Evolutionary conservation across 2,888 invertebrate species (phyloP).

Genomic region (Orgyia antiqua): DNA sequence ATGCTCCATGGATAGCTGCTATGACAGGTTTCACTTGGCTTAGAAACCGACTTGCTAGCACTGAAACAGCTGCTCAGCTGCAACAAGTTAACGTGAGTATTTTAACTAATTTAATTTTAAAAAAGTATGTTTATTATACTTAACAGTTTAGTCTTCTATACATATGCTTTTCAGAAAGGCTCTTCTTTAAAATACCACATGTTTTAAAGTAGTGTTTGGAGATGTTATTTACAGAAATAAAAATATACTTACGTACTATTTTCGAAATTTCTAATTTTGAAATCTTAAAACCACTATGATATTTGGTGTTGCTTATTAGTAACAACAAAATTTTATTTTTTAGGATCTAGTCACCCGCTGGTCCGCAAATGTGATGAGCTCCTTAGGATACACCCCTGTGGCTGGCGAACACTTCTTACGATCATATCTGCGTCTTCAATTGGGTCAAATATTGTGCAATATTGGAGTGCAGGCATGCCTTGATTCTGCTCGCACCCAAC

Average conservation of each 20-base stretch:
- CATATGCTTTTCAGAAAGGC: no score
- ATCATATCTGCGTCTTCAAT: constrained; percentile 53
- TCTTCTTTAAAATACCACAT: no score
- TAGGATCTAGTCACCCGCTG: constrained; percentile 43
- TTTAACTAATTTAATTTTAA: not conserved
- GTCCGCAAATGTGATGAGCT: constrained; percentile 38
- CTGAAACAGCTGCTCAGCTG: constrained; percentile 7
- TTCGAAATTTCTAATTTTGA: no score
- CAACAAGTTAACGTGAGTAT: constrained; percentile 38
- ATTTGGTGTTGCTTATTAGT: no score
- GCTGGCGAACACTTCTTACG: constrained; percentile 48
- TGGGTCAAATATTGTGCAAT: constrained; percentile 53
- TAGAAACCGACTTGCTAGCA: constrained; percentile 49
- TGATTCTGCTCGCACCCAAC: constrained; percentile 37
- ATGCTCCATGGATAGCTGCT: constrained; percentile 89
- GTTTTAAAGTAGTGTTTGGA: no score
- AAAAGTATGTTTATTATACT: not conserved
- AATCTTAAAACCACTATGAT: no score
- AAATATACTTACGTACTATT: no score
- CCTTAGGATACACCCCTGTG: constrained; percentile 38
- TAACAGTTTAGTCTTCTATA: no score
- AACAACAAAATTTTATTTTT: no score
- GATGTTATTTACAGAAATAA: no score
- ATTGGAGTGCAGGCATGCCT: constrained; percentile 38
- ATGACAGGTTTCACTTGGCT: constrained; percentile 75